Percentiles rank a stretch among this genome's conserved stretches.
Evolutionary conservation across 2,797 vertebrate genomes (phyloP).

Genomic region (Pantherophis vulpinus): DNA sequence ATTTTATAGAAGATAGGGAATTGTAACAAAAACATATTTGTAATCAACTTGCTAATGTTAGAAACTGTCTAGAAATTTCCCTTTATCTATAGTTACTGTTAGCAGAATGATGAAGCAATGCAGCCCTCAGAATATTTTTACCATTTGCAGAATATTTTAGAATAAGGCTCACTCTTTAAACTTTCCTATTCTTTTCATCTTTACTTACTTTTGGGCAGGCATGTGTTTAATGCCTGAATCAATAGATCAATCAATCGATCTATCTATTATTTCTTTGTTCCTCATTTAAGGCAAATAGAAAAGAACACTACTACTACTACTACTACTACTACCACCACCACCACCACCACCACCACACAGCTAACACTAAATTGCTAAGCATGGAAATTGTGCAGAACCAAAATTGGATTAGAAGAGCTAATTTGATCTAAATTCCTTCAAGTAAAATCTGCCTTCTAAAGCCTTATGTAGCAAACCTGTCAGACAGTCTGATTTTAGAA

Average conservation of each 20-base stretch:
- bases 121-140: background rate
- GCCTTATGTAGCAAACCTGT: background rate
- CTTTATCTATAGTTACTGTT: background rate
- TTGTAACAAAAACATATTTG: background rate
- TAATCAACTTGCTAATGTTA: background rate
- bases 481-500: background rate
- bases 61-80: background rate
- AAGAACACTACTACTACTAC: background rate
- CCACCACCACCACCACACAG: background rate
- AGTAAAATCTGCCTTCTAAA: background rate
- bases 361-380: background rate
- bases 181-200: background rate
- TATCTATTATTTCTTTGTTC: background rate
- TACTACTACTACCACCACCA: accelerated
- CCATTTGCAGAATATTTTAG: background rate
- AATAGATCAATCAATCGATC: background rate
- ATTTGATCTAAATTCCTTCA: background rate
- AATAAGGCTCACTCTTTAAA: background rate
- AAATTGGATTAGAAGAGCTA: background rate
- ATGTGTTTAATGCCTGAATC: background rate
- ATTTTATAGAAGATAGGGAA: background rate
- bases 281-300: background rate
- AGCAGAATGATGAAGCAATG: background rate
- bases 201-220: background rate
- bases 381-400: background rate